phyloP scores from a whole-genome alignment of 1,140 invertebrate genomes.

The Bathynomus jamesi region DNA sequence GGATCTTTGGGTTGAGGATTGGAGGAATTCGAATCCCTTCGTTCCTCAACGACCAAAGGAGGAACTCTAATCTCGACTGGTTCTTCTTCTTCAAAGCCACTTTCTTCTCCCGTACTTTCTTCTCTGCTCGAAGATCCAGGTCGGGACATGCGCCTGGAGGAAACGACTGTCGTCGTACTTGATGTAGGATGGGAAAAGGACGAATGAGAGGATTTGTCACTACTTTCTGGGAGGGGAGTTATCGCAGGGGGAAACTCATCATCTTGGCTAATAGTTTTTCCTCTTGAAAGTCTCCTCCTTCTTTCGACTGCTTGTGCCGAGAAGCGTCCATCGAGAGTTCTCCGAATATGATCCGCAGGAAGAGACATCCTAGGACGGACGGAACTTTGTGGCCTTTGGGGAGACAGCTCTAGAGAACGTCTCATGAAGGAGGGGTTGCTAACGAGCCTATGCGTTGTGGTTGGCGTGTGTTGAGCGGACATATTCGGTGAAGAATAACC shows the following conservation, averaged over 20 bases:
- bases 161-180: constrained; percentile 10
- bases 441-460: constrained; percentile 28
- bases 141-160: constrained; percentile 28
- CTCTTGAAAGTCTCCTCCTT: constrained; percentile 22
- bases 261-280: constrained; percentile 34
- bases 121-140: constrained; percentile 33
- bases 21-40: constrained; percentile 27
- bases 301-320: constrained; percentile 28
- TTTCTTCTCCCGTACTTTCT: constrained; percentile 35
- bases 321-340: constrained; percentile 31
- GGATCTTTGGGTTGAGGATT: constrained; percentile 8
- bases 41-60: constrained; percentile 29
- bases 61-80: constrained; percentile 32
- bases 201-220: too few species aligned
- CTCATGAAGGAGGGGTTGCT: constrained; percentile 25
- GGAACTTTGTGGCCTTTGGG: constrained; percentile 27
- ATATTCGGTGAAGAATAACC: constrained; percentile 36
- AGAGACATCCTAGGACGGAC: constrained; percentile 30
- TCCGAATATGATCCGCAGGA: constrained; percentile 26
- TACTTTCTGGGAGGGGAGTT: constrained; percentile 4
- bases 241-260: constrained; percentile 25
- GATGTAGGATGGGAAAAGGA: not conserved
- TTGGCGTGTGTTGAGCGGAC: constrained; percentile 33
- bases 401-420: constrained; percentile 27
- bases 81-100: constrained; percentile 35